These are phyloP conservation scores for Panurus biarmicus DNA, from an alignment of 2,113 vertebrate genomes.

Conservation along the genomic window DNA sequence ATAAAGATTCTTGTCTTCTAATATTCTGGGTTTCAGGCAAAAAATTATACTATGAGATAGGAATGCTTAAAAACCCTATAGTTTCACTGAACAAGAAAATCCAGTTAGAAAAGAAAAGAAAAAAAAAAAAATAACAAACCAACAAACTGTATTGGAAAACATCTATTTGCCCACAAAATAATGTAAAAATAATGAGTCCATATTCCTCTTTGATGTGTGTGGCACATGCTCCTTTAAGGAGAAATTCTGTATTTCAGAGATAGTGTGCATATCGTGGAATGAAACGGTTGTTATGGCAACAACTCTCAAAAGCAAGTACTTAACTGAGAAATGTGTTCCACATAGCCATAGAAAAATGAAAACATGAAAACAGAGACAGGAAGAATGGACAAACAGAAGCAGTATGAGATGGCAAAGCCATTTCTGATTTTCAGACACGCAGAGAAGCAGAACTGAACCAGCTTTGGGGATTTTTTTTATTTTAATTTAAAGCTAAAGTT, in stretches of 20 bases:
- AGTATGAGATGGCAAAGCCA: slow-evolving; percentile 57
- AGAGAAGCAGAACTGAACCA: background rate
- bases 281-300: slow-evolving; percentile 83
- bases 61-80: slow-evolving; percentile 56
- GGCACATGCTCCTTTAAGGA: slow-evolving; percentile 77
- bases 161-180: slow-evolving; percentile 80
- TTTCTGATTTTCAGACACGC: background rate
- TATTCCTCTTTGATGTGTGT: slow-evolving; percentile 78
- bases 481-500: slow-evolving; percentile 12
- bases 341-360: slow-evolving; percentile 78
- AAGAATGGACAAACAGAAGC: slow-evolving; percentile 73
- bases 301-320: slow-evolving; percentile 82
- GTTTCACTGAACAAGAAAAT: slow-evolving; percentile 76
- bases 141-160: slow-evolving; percentile 71
- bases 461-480: background rate
- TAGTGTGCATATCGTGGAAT: slow-evolving; percentile 78
- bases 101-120: slow-evolving; percentile 58
- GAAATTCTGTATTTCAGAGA: slow-evolving; percentile 82
- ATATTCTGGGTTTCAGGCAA: slow-evolving; percentile 43
- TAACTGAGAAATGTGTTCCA: slow-evolving; percentile 81
- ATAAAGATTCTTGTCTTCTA: slow-evolving; percentile 26
- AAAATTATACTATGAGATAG: slow-evolving; percentile 57
- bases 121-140: no score
- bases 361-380: slow-evolving; percentile 80
- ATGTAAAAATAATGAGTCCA: slow-evolving; percentile 81